A percentile compares a stretch with the other conserved stretches of the same genome.
Conservation (phyloP, 1,140 invertebrate species). For the Drosophila pseudoananassae region DNA sequence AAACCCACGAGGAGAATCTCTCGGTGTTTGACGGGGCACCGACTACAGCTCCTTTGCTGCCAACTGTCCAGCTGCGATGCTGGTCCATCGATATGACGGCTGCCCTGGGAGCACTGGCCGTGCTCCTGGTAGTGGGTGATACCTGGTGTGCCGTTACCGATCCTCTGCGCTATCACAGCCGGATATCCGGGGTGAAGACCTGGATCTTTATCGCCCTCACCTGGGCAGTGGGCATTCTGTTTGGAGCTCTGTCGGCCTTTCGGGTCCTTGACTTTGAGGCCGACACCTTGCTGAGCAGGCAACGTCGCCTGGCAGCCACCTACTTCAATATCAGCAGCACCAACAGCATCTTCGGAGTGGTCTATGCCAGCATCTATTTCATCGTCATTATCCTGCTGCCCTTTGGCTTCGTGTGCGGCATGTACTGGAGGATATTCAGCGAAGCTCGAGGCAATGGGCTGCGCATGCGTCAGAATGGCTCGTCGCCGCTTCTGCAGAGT, state of each 20-base stretch:
- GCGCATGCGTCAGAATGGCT: conserved; percentile 88
- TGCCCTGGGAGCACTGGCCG: conserved; percentile 86
- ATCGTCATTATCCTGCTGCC: conserved; percentile 88
- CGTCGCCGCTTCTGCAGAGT: conserved; percentile 85
- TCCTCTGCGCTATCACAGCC: conserved; percentile 92
- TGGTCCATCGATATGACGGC: conserved; percentile 83
- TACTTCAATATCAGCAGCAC: conserved; percentile 66
- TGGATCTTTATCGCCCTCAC: conserved; percentile 88
- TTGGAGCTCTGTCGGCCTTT: conserved; percentile 85
- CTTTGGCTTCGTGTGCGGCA: conserved; percentile 88
- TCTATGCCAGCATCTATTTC: conserved; percentile 84
- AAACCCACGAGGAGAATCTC: conserved; percentile 73
- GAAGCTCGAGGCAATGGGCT: conserved; percentile 89
- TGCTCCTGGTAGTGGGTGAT: conserved; percentile 93
- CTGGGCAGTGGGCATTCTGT: conserved; percentile 87
- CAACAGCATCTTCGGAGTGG: conserved; percentile 72
- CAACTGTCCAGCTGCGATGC: conserved; percentile 65
- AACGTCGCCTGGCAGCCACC: conserved; percentile 57
- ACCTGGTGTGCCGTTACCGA: conserved; percentile 95
- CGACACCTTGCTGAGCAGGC: conserved; percentile 60
- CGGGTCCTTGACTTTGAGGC: conserved; percentile 75
- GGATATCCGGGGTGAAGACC: conserved; percentile 90
- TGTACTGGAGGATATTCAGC: conserved; percentile 89
- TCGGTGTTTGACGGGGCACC: conserved; percentile 34
- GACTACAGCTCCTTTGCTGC: conserved; percentile 25